Conservation (phyloP, 2,113 vertebrate species). For the Tragelaphus buxtoni region DNA sequence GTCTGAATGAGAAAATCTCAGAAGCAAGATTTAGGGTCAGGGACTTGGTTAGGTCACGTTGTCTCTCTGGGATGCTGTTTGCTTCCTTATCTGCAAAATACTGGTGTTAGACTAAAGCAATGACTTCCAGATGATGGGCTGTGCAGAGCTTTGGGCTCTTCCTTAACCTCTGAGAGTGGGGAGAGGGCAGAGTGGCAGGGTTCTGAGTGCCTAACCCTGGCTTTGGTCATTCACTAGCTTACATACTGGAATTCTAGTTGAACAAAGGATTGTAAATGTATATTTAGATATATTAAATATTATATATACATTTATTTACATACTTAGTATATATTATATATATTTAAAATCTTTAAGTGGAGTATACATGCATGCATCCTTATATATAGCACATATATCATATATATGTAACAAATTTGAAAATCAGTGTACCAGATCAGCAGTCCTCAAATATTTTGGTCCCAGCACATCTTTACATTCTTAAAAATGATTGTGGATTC, state of each 20-base stretch:
- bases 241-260: background rate
- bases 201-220: background rate
- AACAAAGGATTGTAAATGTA: background rate
- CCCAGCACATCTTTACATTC: background rate
- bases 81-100: background rate
- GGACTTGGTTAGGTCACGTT: background rate
- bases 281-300: background rate
- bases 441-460: background rate
- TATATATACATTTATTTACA: background rate
- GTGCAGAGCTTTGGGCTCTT: background rate
- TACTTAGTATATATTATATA: background rate
- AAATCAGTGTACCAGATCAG: background rate
- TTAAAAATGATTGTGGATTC: background rate
- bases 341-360: background rate
- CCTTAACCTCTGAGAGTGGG: background rate
- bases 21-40: background rate
- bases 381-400: background rate
- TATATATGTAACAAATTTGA: background rate
- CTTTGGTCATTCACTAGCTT: background rate
- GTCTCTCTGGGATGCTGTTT: background rate
- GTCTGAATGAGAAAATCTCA: background rate
- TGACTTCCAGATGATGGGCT: background rate
- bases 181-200: background rate
- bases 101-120: background rate
- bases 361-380: background rate